phyloP scores from a whole-genome alignment of 1,140 invertebrate species.

The Uloborus diversus region DNA sequence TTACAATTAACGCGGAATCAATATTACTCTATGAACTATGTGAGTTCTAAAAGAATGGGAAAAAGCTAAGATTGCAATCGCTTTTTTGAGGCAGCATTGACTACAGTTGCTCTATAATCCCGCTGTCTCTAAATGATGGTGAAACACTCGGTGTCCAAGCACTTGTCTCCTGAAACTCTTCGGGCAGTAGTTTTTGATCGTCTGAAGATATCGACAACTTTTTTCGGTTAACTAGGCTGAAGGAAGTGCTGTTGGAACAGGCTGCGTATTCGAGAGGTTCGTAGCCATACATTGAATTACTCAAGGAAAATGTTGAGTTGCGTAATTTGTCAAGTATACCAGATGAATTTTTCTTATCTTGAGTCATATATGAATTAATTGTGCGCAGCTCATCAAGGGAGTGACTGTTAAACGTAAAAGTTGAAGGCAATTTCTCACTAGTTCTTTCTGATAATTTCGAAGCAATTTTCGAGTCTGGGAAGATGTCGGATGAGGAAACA shows the following conservation, averaged over 20 bases:
- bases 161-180: too few relatives aligned
- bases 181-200: slow-evolving; percentile 24
- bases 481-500: neutral
- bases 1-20: too few relatives aligned
- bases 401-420: slow-evolving; percentile 44
- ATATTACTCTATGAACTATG: too few relatives aligned
- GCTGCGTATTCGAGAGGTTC: slow-evolving; percentile 44
- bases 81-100: too few relatives aligned
- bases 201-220: slow-evolving; percentile 23
- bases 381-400: slow-evolving; percentile 46
- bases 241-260: neutral
- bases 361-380: slow-evolving; percentile 20
- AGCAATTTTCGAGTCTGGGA: slow-evolving; percentile 9
- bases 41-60: too few relatives aligned
- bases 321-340: slow-evolving; percentile 43
- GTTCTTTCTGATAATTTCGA: slow-evolving; percentile 3
- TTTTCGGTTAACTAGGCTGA: neutral
- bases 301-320: slow-evolving; percentile 56
- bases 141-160: too few relatives aligned
- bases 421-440: slow-evolving; percentile 3
- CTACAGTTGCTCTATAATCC: too few relatives aligned
- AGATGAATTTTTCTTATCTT: slow-evolving; percentile 19
- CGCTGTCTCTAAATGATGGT: too few relatives aligned
- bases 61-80: too few relatives aligned
- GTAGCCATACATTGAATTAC: slow-evolving; percentile 50